Percentiles rank a stretch among this genome's conserved stretches.
Conservation (phyloP, 1,140 invertebrate species). For the Planococcus citri region DNA sequence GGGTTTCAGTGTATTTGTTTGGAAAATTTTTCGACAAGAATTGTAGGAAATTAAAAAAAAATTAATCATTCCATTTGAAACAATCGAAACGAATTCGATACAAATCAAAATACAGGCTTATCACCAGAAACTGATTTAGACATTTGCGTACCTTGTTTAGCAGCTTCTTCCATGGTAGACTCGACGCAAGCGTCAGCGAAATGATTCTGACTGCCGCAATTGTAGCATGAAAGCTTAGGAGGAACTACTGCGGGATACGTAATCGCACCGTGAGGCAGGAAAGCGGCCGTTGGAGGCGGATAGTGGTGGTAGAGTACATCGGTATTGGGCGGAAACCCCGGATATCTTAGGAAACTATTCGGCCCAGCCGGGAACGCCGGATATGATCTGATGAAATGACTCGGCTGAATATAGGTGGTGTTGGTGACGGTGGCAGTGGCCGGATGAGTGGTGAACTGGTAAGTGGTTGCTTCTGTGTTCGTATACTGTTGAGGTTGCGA, state of each 20-base stretch:
- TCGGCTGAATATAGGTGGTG: constrained; percentile 17
- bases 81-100: too few relatives aligned
- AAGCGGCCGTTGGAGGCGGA: constrained; percentile 29
- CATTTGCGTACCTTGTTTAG: constrained; percentile 40
- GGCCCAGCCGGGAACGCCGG: constrained; percentile 10
- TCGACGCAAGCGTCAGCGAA: constrained; percentile 70
- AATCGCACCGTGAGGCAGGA: constrained; percentile 37
- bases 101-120: too few relatives aligned
- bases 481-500: background rate
- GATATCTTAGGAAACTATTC: background rate
- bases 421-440: constrained; percentile 10
- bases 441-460: constrained; percentile 18
- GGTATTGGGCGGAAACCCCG: background rate
- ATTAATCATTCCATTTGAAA: too few relatives aligned
- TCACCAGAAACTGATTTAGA: background rate
- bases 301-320: constrained; percentile 24
- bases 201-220: constrained; percentile 57
- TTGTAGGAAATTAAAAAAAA: too few relatives aligned
- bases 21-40: too few relatives aligned
- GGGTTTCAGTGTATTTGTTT: too few relatives aligned
- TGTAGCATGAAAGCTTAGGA: constrained; percentile 41
- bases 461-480: constrained; percentile 2
- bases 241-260: constrained; percentile 34
- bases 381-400: constrained; percentile 11
- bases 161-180: constrained; percentile 76